Percentiles rank a stretch among this genome's conserved stretches.
phyloP scores from a whole-genome alignment of 2,888 invertebrate species.

The Mellilla xanthometata region DNA sequence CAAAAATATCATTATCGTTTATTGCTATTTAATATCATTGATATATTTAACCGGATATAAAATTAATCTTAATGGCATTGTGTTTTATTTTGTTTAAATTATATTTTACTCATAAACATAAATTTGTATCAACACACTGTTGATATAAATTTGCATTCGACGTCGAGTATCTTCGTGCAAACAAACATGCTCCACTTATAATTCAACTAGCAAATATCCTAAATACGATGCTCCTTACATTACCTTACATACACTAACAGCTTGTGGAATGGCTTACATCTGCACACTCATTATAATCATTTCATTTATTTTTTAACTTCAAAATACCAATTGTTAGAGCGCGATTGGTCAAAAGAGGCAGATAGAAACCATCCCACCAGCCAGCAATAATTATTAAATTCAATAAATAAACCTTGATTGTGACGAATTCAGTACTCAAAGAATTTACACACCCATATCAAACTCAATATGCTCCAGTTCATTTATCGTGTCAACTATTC shows the following conservation, averaged over 20 bases:
- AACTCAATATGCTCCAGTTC: background rate
- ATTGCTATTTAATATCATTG: background rate
- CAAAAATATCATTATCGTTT: slow-evolving; percentile 9
- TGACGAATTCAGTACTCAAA: background rate
- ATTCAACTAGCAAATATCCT: slow-evolving; percentile 22
- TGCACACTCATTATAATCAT: no score
- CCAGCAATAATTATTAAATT: no score
- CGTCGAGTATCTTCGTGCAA: slow-evolving; percentile 18
- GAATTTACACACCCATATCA: slow-evolving; percentile 4
- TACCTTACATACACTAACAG: background rate
- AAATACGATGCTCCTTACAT: slow-evolving; percentile 10
- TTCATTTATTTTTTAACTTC: no score
- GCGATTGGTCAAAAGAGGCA: no score
- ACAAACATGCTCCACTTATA: slow-evolving; percentile 13
- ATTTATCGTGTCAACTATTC: background rate
- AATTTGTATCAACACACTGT: slow-evolving; percentile 9
- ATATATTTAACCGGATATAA: slow-evolving; percentile 3
- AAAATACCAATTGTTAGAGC: no score
- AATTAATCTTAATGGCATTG: slow-evolving; percentile 14
- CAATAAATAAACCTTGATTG: no score
- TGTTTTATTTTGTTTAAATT: background rate
- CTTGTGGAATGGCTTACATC: no score
- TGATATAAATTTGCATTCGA: slow-evolving; percentile 24
- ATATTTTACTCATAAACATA: slow-evolving; percentile 4
- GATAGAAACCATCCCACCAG: no score